phyloP scores from a whole-genome alignment of 2,888 invertebrate genomes.

The Fragum whitleyi region DNA sequence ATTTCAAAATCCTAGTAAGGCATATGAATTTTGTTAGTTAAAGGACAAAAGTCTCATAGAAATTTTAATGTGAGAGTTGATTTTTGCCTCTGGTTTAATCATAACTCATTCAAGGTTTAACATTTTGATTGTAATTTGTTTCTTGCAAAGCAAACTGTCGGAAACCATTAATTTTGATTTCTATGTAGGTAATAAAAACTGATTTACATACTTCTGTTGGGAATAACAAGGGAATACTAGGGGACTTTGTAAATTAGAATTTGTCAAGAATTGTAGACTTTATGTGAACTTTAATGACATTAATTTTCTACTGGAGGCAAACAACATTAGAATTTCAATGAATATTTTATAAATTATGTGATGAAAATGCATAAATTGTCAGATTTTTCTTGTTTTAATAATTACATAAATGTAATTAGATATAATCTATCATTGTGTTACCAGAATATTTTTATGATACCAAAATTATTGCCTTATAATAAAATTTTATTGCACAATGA shows the following conservation, averaged over 20 bases:
- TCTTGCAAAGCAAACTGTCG: neutral
- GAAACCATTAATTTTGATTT: slow-evolving; percentile 1
- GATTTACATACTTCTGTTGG: neutral
- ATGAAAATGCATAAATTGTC: slow-evolving; percentile 14
- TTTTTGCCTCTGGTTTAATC: neutral
- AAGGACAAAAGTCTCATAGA: too few relatives aligned
- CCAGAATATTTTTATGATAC: too few relatives aligned
- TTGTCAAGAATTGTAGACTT: neutral
- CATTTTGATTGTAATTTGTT: slow-evolving; percentile 1
- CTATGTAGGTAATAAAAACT: neutral
- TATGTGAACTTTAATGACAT: slow-evolving; percentile 18
- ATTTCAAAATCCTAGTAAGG: too few relatives aligned
- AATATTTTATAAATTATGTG: slow-evolving; percentile 19
- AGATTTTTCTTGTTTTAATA: neutral
- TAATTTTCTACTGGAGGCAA: neutral
- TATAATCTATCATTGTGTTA: too few relatives aligned
- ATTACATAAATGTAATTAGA: slow-evolving; percentile 3
- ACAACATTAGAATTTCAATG: slow-evolving; percentile 15
- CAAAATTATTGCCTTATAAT: too few relatives aligned
- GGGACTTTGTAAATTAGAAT: neutral
- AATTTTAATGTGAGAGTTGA: neutral
- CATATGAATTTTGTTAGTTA: too few relatives aligned
- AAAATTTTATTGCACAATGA: too few relatives aligned
- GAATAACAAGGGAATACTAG: neutral
- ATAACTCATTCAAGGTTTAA: neutral